Conservation (phyloP, 2,888 invertebrate species). For the Phaonia tiefii region DNA sequence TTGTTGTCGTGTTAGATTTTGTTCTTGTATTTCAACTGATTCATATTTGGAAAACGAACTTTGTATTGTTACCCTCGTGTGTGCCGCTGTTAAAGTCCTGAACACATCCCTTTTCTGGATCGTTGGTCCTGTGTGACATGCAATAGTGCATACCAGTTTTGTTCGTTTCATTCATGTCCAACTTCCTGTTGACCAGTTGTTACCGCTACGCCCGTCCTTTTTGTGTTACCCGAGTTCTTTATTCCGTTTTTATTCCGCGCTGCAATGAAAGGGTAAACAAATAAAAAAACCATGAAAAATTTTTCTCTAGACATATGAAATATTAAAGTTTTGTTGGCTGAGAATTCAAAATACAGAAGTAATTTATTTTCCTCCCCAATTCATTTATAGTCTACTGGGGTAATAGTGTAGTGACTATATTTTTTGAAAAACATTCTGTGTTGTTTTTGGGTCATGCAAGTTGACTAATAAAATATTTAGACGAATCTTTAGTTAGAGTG, state of each 20-base stretch:
- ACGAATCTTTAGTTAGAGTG: background rate
- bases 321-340: slow-evolving; percentile 36
- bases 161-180: slow-evolving; percentile 50
- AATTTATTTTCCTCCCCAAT: background rate
- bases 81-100: background rate
- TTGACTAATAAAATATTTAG: slow-evolving; percentile 52
- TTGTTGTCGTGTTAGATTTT: slow-evolving; percentile 24
- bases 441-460: slow-evolving; percentile 22
- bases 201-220: background rate
- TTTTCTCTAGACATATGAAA: slow-evolving; percentile 2
- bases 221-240: background rate
- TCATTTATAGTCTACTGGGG: background rate
- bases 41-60: too few relatives aligned
- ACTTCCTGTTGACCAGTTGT: slow-evolving; percentile 60
- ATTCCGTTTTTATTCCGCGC: background rate
- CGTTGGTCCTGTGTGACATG: slow-evolving; percentile 51
- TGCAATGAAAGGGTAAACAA: slow-evolving; percentile 37
- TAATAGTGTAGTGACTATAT: background rate
- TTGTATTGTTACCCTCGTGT: background rate
- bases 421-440: slow-evolving; percentile 5
- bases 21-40: background rate
- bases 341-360: background rate
- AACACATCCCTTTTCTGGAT: background rate
- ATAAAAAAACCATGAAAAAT: background rate
- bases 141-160: slow-evolving; percentile 56